phyloP scores from a whole-genome alignment of 2,888 invertebrate species.

The Phania funesta region DNA sequence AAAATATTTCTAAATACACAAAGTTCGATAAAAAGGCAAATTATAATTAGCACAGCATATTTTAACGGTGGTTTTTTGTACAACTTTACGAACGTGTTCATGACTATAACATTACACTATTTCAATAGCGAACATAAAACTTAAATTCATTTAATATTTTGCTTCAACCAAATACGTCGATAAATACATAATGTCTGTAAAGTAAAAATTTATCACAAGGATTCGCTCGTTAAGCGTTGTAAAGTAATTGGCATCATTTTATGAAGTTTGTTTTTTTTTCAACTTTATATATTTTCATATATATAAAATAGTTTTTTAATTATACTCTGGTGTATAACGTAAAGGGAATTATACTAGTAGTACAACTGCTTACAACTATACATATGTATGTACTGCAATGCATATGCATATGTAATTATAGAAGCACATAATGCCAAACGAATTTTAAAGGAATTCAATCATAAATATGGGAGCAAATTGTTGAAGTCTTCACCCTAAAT shows the following conservation, averaged over 20 bases:
- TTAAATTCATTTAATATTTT: background rate
- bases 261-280: slow-evolving; percentile 18
- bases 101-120: no score
- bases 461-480: background rate
- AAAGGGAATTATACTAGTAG: slow-evolving; percentile 24
- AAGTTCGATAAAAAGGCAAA: no score
- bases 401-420: background rate
- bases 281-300: background rate
- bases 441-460: slow-evolving; percentile 11
- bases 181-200: background rate
- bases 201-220: slow-evolving; percentile 1
- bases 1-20: no score
- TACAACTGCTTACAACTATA: slow-evolving; percentile 15
- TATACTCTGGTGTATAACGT: slow-evolving; percentile 51
- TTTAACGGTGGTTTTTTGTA: no score
- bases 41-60: no score
- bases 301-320: slow-evolving; percentile 61
- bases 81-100: no score
- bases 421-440: background rate
- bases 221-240: slow-evolving; percentile 17
- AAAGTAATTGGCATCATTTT: slow-evolving; percentile 35
- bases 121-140: background rate
- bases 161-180: background rate
- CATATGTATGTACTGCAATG: background rate
- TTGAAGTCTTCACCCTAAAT: no score